Evolutionary conservation across 1,140 invertebrate genomes (phyloP).

Genomic region (Drosophila elegans): DNA sequence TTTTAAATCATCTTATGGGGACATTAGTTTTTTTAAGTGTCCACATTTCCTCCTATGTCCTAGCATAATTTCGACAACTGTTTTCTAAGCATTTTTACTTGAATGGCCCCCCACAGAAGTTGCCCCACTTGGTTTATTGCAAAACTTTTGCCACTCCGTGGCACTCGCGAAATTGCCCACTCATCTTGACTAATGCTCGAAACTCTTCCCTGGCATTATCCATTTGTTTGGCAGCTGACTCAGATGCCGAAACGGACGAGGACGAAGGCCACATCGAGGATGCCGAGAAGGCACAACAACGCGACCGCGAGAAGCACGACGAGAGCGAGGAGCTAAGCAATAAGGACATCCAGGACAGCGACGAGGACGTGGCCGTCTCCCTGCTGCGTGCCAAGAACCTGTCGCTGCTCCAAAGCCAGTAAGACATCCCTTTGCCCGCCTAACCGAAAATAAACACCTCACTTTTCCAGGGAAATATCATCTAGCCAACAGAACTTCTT

Average conservation of each 20-base stretch:
- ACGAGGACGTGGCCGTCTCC: constrained; percentile 82
- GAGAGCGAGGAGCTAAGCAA: constrained; percentile 82
- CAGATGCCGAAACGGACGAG: constrained; percentile 83
- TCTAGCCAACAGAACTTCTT: constrained; percentile 95
- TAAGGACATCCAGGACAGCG: constrained; percentile 81
- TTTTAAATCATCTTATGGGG: background rate
- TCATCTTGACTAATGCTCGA: constrained; percentile 51
- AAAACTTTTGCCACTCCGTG: constrained; percentile 49
- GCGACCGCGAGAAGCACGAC: constrained; percentile 79
- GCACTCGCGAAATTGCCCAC: constrained; percentile 44
- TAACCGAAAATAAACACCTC: constrained; percentile 31
- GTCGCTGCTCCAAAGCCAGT: constrained; percentile 84
- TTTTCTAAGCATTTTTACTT: constrained; percentile 13
- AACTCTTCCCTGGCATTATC: constrained; percentile 22
- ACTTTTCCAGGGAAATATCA: constrained; percentile 91
- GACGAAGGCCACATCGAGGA: constrained; percentile 84
- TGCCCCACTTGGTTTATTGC: constrained; percentile 38
- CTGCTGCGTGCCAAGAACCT: constrained; percentile 84
- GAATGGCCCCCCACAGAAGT: constrained; percentile 11
- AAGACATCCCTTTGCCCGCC: constrained; percentile 38
- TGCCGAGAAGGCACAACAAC: constrained; percentile 76
- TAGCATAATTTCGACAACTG: constrained; percentile 25
- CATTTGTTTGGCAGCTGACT: constrained; percentile 61
- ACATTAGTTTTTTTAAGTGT: background rate
- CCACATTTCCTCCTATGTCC: background rate